Evolutionary conservation across 2,113 vertebrate genomes (phyloP).

Genomic region (human): GRCh38 chr3:20126001-20126500

Average conservation of each 20-base stretch:
- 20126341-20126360: background rate
- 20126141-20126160: background rate
- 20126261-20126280: background rate
- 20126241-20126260: fast-evolving
- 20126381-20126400: background rate
- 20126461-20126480: background rate
- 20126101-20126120: conserved; percentile 98
- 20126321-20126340: background rate
- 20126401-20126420: background rate
- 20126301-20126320: background rate
- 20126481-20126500: background rate
- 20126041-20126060: conserved; percentile 98
- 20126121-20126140: background rate
- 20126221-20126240: background rate
- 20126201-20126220: background rate
- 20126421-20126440: background rate
- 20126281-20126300: background rate
- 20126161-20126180: background rate
- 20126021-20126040: conserved; percentile 98
- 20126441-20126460: background rate
- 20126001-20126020: conserved; percentile 98
- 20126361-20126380: background rate
- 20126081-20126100: conserved; percentile 98
- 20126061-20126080: conserved; percentile 99
- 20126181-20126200: background rate